These are phyloP conservation scores for Nannobrachium achirus DNA, from an alignment of 2,113 vertebrate genomes.

Conservation along the genomic window DNA sequence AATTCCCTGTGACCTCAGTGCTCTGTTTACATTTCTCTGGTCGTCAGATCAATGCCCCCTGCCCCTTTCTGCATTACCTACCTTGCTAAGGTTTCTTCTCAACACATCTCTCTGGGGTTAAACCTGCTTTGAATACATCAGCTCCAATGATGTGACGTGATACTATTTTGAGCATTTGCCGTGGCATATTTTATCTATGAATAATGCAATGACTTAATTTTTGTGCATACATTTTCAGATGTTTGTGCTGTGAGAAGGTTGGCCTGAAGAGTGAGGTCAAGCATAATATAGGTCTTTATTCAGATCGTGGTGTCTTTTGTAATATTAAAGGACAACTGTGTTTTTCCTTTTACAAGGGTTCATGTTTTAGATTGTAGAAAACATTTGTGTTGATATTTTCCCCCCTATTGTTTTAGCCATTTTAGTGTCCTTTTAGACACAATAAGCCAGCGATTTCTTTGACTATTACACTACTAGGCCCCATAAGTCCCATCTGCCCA, in stretches of 20 bases:
- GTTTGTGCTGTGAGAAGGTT: not conserved
- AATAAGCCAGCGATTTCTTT: no score
- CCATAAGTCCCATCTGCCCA: no score
- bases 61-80: not conserved
- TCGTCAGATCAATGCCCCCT: not conserved
- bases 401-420: no score
- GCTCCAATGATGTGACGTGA: not conserved
- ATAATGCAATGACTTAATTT: not conserved
- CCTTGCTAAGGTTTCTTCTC: constrained; percentile 2
- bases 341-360: no score
- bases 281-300: not conserved
- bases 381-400: no score
- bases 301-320: not conserved
- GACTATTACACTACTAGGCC: no score
- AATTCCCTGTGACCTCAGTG: not conserved
- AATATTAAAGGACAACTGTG: no score
- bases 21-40: not conserved
- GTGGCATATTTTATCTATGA: not conserved
- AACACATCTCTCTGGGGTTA: not conserved
- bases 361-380: no score
- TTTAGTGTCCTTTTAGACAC: no score
- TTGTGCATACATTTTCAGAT: not conserved
- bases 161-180: not conserved
- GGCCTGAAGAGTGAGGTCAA: not conserved
- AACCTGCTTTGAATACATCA: not conserved